These are phyloP conservation scores for Andrena praecox DNA, from an alignment of 2,888 invertebrate species.

Conservation along the genomic window DNA sequence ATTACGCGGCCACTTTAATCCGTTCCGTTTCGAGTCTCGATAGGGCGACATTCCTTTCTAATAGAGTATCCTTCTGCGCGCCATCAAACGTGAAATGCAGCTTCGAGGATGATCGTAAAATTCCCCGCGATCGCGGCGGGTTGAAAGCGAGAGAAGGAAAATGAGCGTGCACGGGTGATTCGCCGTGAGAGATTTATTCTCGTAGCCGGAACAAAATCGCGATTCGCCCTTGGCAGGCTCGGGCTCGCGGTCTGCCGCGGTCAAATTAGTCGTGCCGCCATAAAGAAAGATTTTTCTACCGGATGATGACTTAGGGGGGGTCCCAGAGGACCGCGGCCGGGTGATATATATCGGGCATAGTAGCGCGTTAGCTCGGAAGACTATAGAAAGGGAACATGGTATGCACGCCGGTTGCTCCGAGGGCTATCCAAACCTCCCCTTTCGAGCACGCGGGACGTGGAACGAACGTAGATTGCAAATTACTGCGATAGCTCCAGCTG, in stretches of 20 bases:
- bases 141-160: constrained; percentile 11
- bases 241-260: not conserved
- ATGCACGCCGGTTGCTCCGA: constrained; percentile 8
- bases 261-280: constrained; percentile 37
- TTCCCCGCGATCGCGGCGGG: constrained; percentile 10
- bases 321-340: constrained; percentile 35
- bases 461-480: constrained; percentile 58
- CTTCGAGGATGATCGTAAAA: constrained; percentile 35
- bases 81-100: constrained; percentile 36
- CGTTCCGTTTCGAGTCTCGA: not conserved
- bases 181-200: constrained; percentile 26
- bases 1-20: constrained; percentile 2
- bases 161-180: constrained; percentile 16
- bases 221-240: constrained; percentile 28
- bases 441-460: constrained; percentile 39
- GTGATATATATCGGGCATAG: constrained; percentile 32
- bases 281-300: constrained; percentile 46
- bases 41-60: constrained; percentile 31
- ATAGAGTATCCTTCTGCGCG: constrained; percentile 20
- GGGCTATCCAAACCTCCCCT: constrained; percentile 44
- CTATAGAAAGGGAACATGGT: constrained; percentile 8
- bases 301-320: constrained; percentile 43
- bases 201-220: constrained; percentile 37
- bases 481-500: constrained; percentile 59
- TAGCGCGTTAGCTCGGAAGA: constrained; percentile 8